Percentiles rank a stretch among this genome's conserved stretches.
These are phyloP conservation scores for Isaurus tuberculatus DNA, from an alignment of 92 coral and sea anemone genomes.

Conservation along the genomic window DNA sequence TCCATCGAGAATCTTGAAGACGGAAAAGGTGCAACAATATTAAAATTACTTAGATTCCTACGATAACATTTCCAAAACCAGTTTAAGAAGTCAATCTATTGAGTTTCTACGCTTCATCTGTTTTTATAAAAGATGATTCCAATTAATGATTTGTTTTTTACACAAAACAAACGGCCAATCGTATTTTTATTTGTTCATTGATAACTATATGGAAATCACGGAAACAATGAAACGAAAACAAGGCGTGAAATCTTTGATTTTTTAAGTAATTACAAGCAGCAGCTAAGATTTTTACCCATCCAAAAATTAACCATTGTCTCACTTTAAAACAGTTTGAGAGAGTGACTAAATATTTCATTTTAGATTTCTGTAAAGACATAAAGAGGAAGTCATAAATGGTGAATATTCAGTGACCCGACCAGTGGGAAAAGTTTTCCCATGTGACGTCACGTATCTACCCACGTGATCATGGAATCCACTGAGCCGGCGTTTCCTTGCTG, in stretches of 20 bases:
- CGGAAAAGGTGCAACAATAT: not conserved
- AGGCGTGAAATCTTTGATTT: too few relatives aligned
- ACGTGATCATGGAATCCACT: conserved; percentile 41
- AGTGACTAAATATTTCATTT: too few relatives aligned
- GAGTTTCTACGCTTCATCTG: not conserved
- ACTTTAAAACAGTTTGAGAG: too few relatives aligned
- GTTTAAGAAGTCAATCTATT: not conserved
- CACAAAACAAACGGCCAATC: conserved; percentile 5
- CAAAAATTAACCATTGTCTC: too few relatives aligned
- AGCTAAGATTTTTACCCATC: not conserved
- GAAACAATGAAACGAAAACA: too few relatives aligned
- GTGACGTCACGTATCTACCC: conserved; percentile 37
- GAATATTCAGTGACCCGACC: not conserved
- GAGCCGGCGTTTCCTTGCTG: conserved; percentile 13
- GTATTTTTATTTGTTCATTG: conserved; percentile 5
- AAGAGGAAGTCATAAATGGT: not conserved
- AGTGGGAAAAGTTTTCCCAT: not conserved
- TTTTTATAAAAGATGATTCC: not conserved
- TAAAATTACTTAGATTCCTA: too few relatives aligned
- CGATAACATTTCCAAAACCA: not conserved
- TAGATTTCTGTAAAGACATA: not conserved
- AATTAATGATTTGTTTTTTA: not conserved
- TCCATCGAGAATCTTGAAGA: too few relatives aligned
- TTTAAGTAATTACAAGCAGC: too few relatives aligned
- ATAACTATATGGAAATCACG: not conserved